Conservation (phyloP, 2,888 invertebrate species). For the Drosophila yooni region DNA sequence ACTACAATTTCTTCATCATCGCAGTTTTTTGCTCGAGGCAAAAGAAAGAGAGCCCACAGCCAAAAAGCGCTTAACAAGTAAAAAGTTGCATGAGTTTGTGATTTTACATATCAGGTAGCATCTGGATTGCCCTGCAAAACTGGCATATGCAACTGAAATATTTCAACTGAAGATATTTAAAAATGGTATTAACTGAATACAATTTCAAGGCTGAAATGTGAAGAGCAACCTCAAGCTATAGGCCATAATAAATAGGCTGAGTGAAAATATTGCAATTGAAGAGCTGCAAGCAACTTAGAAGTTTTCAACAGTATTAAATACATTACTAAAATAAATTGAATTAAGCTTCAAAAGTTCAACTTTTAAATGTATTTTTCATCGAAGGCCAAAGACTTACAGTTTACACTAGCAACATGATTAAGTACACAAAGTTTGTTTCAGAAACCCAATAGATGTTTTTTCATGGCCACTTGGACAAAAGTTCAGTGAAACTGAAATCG, state of each 20-base stretch:
- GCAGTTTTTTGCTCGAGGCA: slow-evolving; percentile 17
- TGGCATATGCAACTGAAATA: background rate
- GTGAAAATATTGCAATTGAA: background rate
- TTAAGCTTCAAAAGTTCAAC: background rate
- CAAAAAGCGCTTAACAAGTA: slow-evolving; percentile 39
- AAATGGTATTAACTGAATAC: background rate
- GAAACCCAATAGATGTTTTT: slow-evolving; percentile 17
- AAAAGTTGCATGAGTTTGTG: slow-evolving; percentile 11
- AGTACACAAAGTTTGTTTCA: slow-evolving; percentile 13
- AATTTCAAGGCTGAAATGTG: background rate
- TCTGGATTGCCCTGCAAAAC: slow-evolving; percentile 20
- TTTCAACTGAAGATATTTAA: background rate
- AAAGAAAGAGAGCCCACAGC: slow-evolving; percentile 37
- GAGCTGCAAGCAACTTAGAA: no score
- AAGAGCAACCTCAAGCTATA: background rate
- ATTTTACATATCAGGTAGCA: slow-evolving; percentile 6
- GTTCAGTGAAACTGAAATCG: slow-evolving; percentile 27
- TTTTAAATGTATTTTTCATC: background rate
- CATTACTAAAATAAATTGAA: background rate
- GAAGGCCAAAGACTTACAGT: background rate
- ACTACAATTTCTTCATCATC: slow-evolving; percentile 60
- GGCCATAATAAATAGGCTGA: background rate
- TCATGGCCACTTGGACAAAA: slow-evolving; percentile 19
- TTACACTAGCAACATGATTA: slow-evolving; percentile 6
- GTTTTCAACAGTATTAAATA: background rate